Conservation (phyloP, 1,140 invertebrate species). For the Lycorma delicatula region DNA sequence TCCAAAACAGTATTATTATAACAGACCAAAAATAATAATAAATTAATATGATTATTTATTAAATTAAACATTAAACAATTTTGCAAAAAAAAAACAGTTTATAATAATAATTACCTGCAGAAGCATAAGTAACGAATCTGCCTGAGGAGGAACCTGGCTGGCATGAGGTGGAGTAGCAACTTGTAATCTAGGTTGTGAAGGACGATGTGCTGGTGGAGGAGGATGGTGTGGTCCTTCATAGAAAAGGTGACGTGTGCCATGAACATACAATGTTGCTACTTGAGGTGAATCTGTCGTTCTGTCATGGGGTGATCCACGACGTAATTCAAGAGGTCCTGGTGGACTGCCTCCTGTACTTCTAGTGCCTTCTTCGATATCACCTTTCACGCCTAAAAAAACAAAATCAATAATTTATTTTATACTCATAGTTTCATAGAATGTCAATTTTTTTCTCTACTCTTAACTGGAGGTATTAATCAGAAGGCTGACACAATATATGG, state of each 20-base stretch:
- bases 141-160: slow-evolving; percentile 62
- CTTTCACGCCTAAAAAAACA: slow-evolving; percentile 31
- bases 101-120: slow-evolving; percentile 46
- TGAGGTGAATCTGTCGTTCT: slow-evolving; percentile 66
- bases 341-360: slow-evolving; percentile 47
- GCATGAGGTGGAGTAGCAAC: slow-evolving; percentile 60
- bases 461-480: too few species aligned
- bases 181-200: slow-evolving; percentile 43
- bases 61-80: background rate
- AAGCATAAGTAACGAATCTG: slow-evolving; percentile 67
- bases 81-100: background rate
- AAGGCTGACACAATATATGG: too few species aligned
- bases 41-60: slow-evolving; percentile 15
- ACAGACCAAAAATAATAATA: background rate
- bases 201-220: slow-evolving; percentile 40
- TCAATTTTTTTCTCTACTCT: too few species aligned
- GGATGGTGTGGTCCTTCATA: slow-evolving; percentile 52
- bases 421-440: background rate
- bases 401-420: background rate
- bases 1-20: background rate
- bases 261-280: slow-evolving; percentile 57
- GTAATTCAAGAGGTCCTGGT: slow-evolving; percentile 52
- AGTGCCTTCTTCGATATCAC: slow-evolving; percentile 44
- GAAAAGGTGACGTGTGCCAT: slow-evolving; percentile 28
- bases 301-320: slow-evolving; percentile 59